Evolutionary conservation across 2,797 vertebrate genomes (phyloP).

Genomic region (Epinephelus awoara): DNA sequence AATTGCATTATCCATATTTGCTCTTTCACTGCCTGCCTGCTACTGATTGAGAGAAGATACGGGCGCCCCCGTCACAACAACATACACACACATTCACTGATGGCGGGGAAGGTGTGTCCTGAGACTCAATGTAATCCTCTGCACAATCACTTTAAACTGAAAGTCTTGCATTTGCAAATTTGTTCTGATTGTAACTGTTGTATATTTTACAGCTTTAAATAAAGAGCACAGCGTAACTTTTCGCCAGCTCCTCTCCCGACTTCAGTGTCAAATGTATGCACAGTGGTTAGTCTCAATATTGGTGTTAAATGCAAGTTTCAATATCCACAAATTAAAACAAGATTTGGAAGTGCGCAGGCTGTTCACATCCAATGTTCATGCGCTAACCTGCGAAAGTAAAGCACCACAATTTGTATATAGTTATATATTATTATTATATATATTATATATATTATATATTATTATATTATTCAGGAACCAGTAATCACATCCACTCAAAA

Average conservation of each 20-base stretch:
- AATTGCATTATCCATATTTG: constrained; percentile 28
- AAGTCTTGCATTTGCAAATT: background rate
- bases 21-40: constrained; percentile 8
- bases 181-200: background rate
- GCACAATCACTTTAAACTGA: background rate
- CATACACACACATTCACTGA: background rate
- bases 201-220: background rate
- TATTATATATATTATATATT: too few relatives aligned
- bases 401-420: too few relatives aligned
- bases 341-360: too few relatives aligned
- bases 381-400: too few relatives aligned
- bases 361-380: too few relatives aligned
- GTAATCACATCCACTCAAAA: too few relatives aligned
- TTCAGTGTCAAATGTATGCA: background rate
- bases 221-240: background rate
- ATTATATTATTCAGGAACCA: too few relatives aligned
- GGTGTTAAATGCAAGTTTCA: too few relatives aligned
- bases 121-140: background rate
- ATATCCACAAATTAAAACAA: too few relatives aligned
- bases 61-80: background rate
- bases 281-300: background rate
- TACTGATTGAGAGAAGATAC: constrained; percentile 16
- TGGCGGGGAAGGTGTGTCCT: background rate
- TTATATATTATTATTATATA: too few relatives aligned
- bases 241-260: background rate